Evolutionary conservation across 2,113 vertebrate genomes (phyloP).

Genomic region (Haemorhous mexicanus): DNA sequence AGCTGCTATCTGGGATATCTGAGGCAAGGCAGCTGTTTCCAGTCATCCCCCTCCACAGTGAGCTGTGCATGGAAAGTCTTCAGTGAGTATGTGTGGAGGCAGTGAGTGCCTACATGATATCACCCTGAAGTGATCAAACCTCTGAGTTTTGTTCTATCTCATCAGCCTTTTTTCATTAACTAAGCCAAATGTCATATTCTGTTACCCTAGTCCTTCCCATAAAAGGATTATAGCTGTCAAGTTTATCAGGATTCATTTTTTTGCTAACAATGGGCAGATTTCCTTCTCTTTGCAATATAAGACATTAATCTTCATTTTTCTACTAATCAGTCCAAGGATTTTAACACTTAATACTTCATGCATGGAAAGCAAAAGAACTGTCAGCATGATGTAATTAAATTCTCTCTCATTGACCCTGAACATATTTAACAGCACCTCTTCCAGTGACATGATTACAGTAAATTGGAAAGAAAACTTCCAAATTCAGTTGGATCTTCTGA

Average conservation of each 20-base stretch:
- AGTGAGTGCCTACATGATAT: neutral
- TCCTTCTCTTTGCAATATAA: neutral
- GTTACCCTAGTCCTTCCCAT: neutral
- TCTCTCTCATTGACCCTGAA: neutral
- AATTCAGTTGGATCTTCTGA: neutral
- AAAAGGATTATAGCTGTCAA: slow-evolving; percentile 7
- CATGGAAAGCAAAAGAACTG: neutral
- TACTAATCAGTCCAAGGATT: neutral
- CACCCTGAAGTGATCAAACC: slow-evolving; percentile 6
- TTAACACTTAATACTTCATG: slow-evolving; percentile 15
- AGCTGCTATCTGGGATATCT: slow-evolving; percentile 21
- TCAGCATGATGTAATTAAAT: slow-evolving; percentile 30
- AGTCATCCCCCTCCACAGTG: neutral
- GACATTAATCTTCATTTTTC: slow-evolving; percentile 28
- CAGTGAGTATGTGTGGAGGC: neutral
- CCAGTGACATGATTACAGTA: slow-evolving; percentile 4
- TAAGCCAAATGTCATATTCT: slow-evolving; percentile 1
- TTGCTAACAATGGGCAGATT: neutral
- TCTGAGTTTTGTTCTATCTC: slow-evolving; percentile 15
- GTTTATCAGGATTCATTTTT: slow-evolving; percentile 2
- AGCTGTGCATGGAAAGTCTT: neutral
- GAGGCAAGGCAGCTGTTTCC: slow-evolving; percentile 28
- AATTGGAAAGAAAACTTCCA: neutral
- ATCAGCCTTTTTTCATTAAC: neutral
- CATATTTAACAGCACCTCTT: slow-evolving; percentile 1